phyloP scores from a whole-genome alignment of 2,797 vertebrate genomes.

The Cynopterus sphinx region DNA sequence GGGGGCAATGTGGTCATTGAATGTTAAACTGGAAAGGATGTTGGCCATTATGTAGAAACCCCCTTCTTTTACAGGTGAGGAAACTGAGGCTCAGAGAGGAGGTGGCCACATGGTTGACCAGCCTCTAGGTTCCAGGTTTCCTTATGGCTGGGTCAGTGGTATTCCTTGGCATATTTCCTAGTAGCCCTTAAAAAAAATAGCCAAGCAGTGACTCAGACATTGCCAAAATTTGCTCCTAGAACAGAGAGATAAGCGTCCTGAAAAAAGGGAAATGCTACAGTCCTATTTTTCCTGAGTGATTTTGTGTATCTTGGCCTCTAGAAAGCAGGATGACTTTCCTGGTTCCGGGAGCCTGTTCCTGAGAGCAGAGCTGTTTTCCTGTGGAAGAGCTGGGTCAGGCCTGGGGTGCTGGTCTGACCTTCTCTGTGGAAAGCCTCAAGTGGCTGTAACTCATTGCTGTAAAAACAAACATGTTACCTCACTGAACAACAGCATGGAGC shows the following conservation, averaged over 20 bases:
- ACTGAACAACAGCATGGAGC: constrained; percentile 29
- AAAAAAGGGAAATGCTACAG: constrained; percentile 40
- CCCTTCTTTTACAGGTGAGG: background rate
- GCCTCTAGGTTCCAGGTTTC: background rate
- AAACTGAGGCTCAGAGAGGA: background rate
- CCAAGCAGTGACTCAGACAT: background rate
- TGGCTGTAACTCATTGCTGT: constrained; percentile 61
- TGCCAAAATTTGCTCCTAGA: constrained; percentile 29
- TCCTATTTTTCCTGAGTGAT: constrained; percentile 16
- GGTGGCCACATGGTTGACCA: background rate
- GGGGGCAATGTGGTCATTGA: background rate
- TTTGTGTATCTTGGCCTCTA: constrained; percentile 34
- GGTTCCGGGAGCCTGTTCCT: background rate
- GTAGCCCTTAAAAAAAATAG: background rate
- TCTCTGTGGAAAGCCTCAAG: constrained; percentile 64
- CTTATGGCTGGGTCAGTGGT: background rate
- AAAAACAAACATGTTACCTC: constrained; percentile 64
- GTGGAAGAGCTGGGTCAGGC: constrained; percentile 62
- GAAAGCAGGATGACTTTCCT: background rate
- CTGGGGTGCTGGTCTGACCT: constrained; percentile 47
- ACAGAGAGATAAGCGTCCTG: constrained; percentile 33
- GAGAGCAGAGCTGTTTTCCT: constrained; percentile 41
- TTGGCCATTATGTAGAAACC: background rate
- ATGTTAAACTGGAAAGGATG: background rate
- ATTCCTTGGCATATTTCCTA: constrained; percentile 19